Base-by-base conservation (phyloP, 1,140 invertebrate genomes). In the Caligus rogercresseyi region DNA sequence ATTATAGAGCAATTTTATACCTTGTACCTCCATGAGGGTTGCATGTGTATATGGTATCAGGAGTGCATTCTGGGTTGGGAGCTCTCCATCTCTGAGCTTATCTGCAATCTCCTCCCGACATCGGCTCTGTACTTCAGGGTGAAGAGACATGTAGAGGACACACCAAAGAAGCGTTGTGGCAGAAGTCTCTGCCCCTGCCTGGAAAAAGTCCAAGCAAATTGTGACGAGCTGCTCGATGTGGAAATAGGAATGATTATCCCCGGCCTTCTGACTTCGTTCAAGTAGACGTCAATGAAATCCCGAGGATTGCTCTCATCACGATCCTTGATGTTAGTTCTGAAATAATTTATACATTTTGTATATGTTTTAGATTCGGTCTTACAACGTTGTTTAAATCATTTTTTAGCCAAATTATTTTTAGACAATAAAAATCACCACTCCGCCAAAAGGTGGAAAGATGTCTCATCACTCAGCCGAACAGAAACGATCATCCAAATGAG, bases 141-240 rank as follows among this genome's bases (percentile, higher is more conserved):
- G 71, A 52, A 81, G 70, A 1, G 83, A 71, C 68, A 86, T 78
- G 16, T 78, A 75, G 43, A 87, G 74, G 25, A 89, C 73, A 0
- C 80, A 76, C 72, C 88, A 85, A 64, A 82, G 79, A 2, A 89
- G 68, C 0, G 82, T 80, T 25, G 77, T 80, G 31, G 83, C 79
- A 0, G 85, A 89, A 0, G 86, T 89, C 58, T 78, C 76, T 24
- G 71, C 69, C 16, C 69, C 69, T 52, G 65, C 65, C 15, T 43
- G 11, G 51, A 66, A 67, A 31, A 67, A 43, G 58, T 66, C 65
- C 53, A 54, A 54, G 54, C 63, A 31, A 21, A 64, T 64, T 11
- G 52, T 63, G 14, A 24, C 26, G 19, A 64, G 24, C 18, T 59
- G 57, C 7, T 64, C 56, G 20, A 64, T 60, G 25, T 64, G n/a